These are phyloP conservation scores for Homarus americanus DNA, from an alignment of 1,140 invertebrate species.

Conservation along the genomic window DNA sequence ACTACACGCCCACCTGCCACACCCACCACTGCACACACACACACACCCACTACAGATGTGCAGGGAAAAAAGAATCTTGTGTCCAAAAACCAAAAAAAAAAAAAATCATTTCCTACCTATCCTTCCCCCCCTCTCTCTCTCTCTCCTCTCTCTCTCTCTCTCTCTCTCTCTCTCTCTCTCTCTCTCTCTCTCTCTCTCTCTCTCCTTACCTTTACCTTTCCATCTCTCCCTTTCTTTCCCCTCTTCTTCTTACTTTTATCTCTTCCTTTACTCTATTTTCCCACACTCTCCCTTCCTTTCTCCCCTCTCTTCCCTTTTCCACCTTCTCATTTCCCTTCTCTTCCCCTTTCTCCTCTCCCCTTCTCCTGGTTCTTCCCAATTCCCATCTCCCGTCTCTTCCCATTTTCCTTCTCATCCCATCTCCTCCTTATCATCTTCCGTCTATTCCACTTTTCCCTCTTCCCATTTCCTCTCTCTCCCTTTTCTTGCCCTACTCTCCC, in stretches of 20 bases:
- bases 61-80: too few relatives aligned
- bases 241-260: neutral
- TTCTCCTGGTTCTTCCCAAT: neutral
- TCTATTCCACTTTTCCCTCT: neutral
- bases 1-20: too few relatives aligned
- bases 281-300: too few relatives aligned
- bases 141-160: neutral
- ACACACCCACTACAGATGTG: too few relatives aligned
- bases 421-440: neutral
- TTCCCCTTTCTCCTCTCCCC: neutral
- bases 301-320: neutral
- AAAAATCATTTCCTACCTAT: neutral
- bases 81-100: too few relatives aligned
- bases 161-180: neutral
- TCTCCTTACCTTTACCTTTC: neutral
- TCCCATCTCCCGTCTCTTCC: too few relatives aligned
- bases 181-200: neutral
- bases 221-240: neutral
- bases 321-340: neutral
- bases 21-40: too few relatives aligned
- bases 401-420: neutral
- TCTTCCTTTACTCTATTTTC: neutral
- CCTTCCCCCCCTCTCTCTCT: neutral
- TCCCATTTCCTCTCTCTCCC: neutral
- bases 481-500: neutral